A percentile compares a stretch with the other conserved stretches of the same genome.
Conservation (phyloP, 2,113 vertebrate species). For the Bothrops jararaca region DNA sequence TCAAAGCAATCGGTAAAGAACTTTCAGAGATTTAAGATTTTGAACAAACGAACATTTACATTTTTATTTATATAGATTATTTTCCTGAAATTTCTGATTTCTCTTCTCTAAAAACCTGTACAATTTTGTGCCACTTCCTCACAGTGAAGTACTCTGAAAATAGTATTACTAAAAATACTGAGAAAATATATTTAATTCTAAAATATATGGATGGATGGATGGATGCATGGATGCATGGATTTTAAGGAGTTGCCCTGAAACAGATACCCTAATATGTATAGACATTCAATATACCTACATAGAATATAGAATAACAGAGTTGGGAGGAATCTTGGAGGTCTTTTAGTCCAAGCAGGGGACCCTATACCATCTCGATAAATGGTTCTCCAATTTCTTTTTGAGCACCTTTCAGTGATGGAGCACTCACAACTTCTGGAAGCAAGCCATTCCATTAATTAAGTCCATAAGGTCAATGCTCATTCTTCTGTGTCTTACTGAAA, state of each 20-base stretch:
- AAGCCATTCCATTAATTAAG: neutral
- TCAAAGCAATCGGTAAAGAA: too few relatives aligned
- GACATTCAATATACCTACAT: neutral
- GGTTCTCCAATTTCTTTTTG: too few relatives aligned
- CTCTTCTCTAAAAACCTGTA: neutral
- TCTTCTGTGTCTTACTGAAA: neutral
- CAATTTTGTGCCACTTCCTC: neutral
- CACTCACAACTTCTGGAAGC: too few relatives aligned
- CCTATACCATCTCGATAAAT: too few relatives aligned
- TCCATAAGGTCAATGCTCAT: neutral
- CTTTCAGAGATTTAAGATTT: too few relatives aligned
- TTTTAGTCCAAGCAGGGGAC: too few relatives aligned
- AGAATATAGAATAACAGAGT: neutral
- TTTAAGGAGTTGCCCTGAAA: neutral
- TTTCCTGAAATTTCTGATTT: neutral
- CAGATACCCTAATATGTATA: neutral
- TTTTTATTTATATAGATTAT: too few relatives aligned
- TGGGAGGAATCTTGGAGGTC: neutral
- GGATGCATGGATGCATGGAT: too few relatives aligned
- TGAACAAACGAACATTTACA: too few relatives aligned
- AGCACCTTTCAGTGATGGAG: too few relatives aligned
- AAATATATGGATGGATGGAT: too few relatives aligned
- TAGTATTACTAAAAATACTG: neutral
- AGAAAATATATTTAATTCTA: too few relatives aligned
- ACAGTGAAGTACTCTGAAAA: neutral